Evolutionary conservation across 2,888 invertebrate genomes (phyloP), one percentile per base, ranked within the genome.

Genomic region (Dysmachus trigonus): DNA sequence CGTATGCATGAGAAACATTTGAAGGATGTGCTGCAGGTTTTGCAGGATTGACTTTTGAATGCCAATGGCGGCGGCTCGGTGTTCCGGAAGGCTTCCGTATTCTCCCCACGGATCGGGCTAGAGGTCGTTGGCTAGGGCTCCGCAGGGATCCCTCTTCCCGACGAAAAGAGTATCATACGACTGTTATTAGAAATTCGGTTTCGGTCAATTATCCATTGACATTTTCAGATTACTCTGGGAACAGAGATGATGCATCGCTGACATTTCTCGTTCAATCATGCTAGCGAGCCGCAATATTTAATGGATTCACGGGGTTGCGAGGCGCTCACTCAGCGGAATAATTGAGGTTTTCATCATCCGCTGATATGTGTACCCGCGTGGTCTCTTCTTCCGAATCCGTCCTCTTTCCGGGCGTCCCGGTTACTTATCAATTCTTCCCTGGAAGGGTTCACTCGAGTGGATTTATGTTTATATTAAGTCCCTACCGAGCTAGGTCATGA

Each of bases 1-100:
- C 47, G 41, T 30, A 38, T 72, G 30, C 72, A 83, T 83, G 83
- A 51, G 30, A 41, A 72, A 13, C 41, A 41, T 47, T 83, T 72
- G 72, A 72, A 71, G 38, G 83, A 83, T 83, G 15, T 72, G 27
- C 38, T 81, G 31, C 53, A 53, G 31, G 83, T 41, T 13, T 5
- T 6, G n/a, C n/a, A n/a, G 82, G 35, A 38, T 72, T 72, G 83
- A 83, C 83, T 83, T 83, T 30, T 81, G 81, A 81, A 81, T 81
- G 47, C 53, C 53, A 53, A 81, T 81, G 18, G 51, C 31, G 33
- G 33, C 22, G 30, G 27, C 18, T 33, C 41, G 51, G 27, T n/a
- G 62, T n/a, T 62, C 33, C 18, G n/a, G 38, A 31, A 79, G 79
- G 31, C 47, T 51, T 31, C 47, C n/a, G 8, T 8, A 15, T 31